Evolutionary conservation across 1,140 invertebrate genomes (phyloP), one percentile per base, ranked within the genome.

Genomic region (Tetramorium parvispinum): DNA sequence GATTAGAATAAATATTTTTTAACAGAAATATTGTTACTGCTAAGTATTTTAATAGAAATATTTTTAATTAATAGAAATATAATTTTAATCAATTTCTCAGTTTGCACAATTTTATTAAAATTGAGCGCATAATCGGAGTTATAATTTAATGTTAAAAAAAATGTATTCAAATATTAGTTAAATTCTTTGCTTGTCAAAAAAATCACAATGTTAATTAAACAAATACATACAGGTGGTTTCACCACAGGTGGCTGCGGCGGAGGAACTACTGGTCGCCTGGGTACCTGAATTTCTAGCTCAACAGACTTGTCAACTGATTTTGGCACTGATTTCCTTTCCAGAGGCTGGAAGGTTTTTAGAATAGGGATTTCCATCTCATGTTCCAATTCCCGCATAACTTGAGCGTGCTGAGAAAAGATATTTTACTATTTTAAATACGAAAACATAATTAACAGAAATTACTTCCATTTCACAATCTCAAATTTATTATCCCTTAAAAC

Each of bases 231-330:
- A 5, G 94, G 94, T 65, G 92, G 91, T 91, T 95, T 95, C 18
- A 91, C 61, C 61, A 95, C 91, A 7, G 96, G 96, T 11, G 96
- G 96, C 83, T 96, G 96, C 5, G 96, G 96, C 8, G 96, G 96
- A n/a, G 96, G 96, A 5, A 96, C 96, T n/a, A 93, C 94, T 46
- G 96, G 95, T 82, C 95, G 91, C 86, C 95, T 94, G 0, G 95
- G 95, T 40, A 93, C 94, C 68, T 95, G 94, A 75, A 95, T 94
- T 90, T 95, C 95, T 81, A 93, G 91, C 75, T 95, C 95, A 6
- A 95, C 92, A 7, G 94, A 93, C 79, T 95, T 95, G 70, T 95
- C 94, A 37, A 93, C 89, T 86, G 88, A 61, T 68, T 95, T 94
- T 21, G 94, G 90, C 71, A 94, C 93, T 76, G 94, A 88, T 86